A percentile compares a stretch with the other conserved stretches of the same genome.
Conservation (phyloP, 1,140 invertebrate genomes). For the Hormaphis cornu region DNA sequence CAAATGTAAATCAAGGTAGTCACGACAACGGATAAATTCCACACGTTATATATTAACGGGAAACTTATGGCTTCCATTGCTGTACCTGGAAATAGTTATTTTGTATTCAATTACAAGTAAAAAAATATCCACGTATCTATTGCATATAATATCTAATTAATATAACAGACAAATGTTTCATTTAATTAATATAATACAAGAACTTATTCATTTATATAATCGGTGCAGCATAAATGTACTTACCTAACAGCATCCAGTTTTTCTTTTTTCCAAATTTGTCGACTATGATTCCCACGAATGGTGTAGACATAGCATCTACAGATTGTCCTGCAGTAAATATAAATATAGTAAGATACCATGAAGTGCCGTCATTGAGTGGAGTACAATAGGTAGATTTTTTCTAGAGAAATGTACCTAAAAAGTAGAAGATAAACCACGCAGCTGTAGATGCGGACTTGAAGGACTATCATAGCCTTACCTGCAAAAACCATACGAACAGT, state of each 20-base stretch:
- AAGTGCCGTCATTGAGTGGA: neutral
- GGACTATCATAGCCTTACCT: too few relatives aligned
- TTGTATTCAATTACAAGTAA: neutral
- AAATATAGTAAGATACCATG: neutral
- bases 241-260: slow-evolving; percentile 79
- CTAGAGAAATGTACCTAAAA: neutral
- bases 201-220: too few relatives aligned
- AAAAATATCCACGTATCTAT: neutral
- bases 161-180: neutral
- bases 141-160: neutral
- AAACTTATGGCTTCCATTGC: slow-evolving; percentile 56
- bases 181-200: neutral
- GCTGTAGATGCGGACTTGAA: too few relatives aligned
- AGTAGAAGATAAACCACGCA: too few relatives aligned
- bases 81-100: slow-evolving; percentile 49
- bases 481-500: too few relatives aligned
- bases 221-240: neutral
- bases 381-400: too few relatives aligned
- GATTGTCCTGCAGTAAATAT: slow-evolving; percentile 58
- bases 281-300: slow-evolving; percentile 71
- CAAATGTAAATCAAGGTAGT: slow-evolving; percentile 61
- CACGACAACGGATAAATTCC: slow-evolving; percentile 48
- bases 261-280: slow-evolving; percentile 67
- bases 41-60: slow-evolving; percentile 69
- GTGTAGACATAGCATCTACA: slow-evolving; percentile 75